phyloP scores from a whole-genome alignment of 2,888 invertebrate species.

The Chaetogeoica ovagalla region DNA sequence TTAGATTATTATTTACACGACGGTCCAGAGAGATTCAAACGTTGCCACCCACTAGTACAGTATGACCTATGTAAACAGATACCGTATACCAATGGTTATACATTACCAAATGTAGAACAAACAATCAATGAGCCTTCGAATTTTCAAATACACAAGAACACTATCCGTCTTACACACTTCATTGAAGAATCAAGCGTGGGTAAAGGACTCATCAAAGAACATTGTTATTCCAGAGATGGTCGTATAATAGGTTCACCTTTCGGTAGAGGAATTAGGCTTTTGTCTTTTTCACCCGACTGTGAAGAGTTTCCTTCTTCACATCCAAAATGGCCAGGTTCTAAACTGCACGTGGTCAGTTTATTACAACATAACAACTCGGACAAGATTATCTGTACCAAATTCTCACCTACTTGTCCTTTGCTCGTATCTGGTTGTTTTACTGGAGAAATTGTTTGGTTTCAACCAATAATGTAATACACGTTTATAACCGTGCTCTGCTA shows the following conservation, averaged over 20 bases:
- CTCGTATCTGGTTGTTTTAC: constrained; percentile 88
- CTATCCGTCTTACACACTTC: constrained; percentile 78
- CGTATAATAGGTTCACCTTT: constrained; percentile 88
- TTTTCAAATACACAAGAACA: constrained; percentile 64
- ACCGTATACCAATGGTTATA: constrained; percentile 12
- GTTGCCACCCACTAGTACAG: not conserved
- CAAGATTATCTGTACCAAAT: constrained; percentile 85
- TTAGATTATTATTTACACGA: constrained; percentile 31
- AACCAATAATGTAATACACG: constrained; percentile 63
- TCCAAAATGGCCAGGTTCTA: constrained; percentile 62
- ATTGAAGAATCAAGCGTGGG: constrained; percentile 86
- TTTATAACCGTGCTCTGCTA: constrained; percentile 3
- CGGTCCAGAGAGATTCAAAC: not conserved
- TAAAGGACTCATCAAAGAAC: constrained; percentile 83
- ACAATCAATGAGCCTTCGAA: constrained; percentile 55
- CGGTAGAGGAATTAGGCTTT: constrained; percentile 80
- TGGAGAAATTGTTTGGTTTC: constrained; percentile 88
- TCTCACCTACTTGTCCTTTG: constrained; percentile 82
- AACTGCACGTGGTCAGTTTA: constrained; percentile 69
- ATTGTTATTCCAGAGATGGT: constrained; percentile 88
- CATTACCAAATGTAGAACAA: constrained; percentile 14
- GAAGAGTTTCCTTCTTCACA: constrained; percentile 75
- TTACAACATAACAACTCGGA: constrained; percentile 80
- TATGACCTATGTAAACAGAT: constrained; percentile 33
- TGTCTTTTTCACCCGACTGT: constrained; percentile 77